A percentile compares a stretch with the other conserved stretches of the same genome.
Evolutionary conservation across 2,888 invertebrate species (phyloP).

Genomic region (Nemurella pictetii): DNA sequence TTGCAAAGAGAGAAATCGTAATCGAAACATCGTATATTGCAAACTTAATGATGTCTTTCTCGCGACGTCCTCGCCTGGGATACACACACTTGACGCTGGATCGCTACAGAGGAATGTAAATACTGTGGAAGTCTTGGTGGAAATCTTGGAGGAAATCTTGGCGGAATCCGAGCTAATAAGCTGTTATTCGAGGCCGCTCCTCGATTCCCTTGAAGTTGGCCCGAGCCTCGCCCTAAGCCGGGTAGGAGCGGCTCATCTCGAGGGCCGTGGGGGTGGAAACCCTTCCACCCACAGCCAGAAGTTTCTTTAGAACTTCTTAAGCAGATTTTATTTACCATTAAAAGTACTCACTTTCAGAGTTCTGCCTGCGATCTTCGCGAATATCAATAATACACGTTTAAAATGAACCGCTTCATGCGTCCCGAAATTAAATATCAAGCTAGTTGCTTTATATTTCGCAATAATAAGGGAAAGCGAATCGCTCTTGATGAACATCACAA

Average conservation of each 20-base stretch:
- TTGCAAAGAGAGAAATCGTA: too few species aligned
- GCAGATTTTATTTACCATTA: background rate
- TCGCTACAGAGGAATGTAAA: too few species aligned
- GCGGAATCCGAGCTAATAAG: background rate
- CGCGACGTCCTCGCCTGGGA: too few species aligned
- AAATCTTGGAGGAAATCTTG: too few species aligned
- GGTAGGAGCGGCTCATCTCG: background rate
- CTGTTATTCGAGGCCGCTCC: background rate
- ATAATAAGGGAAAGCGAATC: background rate
- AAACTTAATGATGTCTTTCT: too few species aligned
- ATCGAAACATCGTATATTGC: too few species aligned
- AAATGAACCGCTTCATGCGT: background rate
- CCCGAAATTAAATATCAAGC: background rate
- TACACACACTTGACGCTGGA: too few species aligned
- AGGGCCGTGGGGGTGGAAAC: background rate
- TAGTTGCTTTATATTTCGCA: background rate
- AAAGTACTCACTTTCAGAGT: background rate
- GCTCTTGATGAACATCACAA: background rate
- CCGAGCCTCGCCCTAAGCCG: background rate
- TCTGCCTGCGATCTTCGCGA: background rate
- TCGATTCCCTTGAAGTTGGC: background rate
- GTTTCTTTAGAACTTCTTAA: background rate
- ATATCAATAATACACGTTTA: background rate
- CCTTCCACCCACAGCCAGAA: background rate
- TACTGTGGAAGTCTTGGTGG: too few species aligned